These are phyloP conservation scores for Caenorhabditis afra DNA, from an alignment of 2,888 invertebrate species.

Conservation along the genomic window DNA sequence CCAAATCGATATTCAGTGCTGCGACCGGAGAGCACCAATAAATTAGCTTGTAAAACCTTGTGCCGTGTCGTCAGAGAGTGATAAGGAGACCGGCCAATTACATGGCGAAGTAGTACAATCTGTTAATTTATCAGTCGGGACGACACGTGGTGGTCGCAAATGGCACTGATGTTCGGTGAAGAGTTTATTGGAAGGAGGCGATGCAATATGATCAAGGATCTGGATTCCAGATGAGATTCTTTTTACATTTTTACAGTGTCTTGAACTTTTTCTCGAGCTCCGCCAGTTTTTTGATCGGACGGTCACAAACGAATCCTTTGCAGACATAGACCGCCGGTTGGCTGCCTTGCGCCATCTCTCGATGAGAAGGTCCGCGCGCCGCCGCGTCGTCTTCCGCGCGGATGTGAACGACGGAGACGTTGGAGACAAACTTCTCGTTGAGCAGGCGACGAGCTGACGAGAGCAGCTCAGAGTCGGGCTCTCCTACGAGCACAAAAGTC, in stretches of 20 bases:
- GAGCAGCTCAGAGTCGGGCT: slow-evolving; percentile 31
- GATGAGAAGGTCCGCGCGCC: slow-evolving; percentile 38
- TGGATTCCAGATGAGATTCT: slow-evolving; percentile 1
- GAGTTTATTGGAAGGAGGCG: slow-evolving; percentile 10
- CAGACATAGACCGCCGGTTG: slow-evolving; percentile 62
- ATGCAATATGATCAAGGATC: slow-evolving; percentile 1
- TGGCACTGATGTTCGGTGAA: slow-evolving; percentile 47
- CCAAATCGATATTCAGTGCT: slow-evolving; percentile 38
- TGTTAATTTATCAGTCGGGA: slow-evolving; percentile 36
- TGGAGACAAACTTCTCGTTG: slow-evolving; percentile 23
- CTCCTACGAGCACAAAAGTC: slow-evolving; percentile 45
- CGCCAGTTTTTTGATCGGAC: slow-evolving; percentile 44
- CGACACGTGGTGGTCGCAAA: slow-evolving; percentile 47
- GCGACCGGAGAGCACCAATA: slow-evolving; percentile 45
- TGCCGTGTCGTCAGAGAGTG: slow-evolving; percentile 47
- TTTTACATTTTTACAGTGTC: slow-evolving; percentile 14
- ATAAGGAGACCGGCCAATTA: slow-evolving; percentile 44
- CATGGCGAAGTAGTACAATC: slow-evolving; percentile 49
- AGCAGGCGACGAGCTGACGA: neutral
- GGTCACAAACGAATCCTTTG: slow-evolving; percentile 49
- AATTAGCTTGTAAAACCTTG: slow-evolving; percentile 53
- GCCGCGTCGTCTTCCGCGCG: slow-evolving; percentile 24
- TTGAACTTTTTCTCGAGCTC: slow-evolving; percentile 43
- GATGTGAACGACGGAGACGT: slow-evolving; percentile 45
- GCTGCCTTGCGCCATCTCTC: slow-evolving; percentile 43